A percentile compares a stretch with the other conserved stretches of the same genome.
Conservation (phyloP, 2,113 vertebrate species). For the Procavia capensis region DNA sequence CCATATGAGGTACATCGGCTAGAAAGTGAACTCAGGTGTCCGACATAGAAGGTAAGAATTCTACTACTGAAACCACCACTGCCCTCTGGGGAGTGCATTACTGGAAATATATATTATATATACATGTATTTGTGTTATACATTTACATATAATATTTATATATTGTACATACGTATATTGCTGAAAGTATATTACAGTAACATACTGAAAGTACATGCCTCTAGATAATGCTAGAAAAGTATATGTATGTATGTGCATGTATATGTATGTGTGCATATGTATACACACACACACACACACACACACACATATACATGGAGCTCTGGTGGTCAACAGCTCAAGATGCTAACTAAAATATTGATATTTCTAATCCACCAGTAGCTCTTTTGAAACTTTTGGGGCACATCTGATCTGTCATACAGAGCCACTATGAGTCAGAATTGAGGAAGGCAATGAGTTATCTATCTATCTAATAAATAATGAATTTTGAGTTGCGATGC, state of each 20-base stretch:
- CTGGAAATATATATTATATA: neutral
- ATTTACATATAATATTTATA: neutral
- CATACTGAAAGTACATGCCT: neutral
- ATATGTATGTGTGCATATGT: neutral
- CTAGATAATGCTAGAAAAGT: neutral
- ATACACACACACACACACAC: no score
- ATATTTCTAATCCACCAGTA: no score
- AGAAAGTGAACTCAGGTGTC: neutral
- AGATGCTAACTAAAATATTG: no score
- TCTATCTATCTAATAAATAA: neutral
- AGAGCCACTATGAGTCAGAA: no score
- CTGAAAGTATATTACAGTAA: neutral
- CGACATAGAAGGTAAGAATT: neutral
- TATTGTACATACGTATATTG: neutral
- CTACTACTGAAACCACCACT: neutral
- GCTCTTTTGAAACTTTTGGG: no score
- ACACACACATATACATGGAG: no score
- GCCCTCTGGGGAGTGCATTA: neutral
- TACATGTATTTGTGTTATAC: neutral
- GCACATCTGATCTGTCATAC: no score
- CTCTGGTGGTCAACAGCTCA: no score
- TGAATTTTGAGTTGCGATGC: neutral
- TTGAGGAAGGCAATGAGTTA: no score
- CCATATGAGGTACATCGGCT: neutral
- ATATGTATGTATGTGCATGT: neutral